These are phyloP conservation scores for Chlorodrepanis virens DNA, from an alignment of 2,113 vertebrate species.

Conservation along the genomic window DNA sequence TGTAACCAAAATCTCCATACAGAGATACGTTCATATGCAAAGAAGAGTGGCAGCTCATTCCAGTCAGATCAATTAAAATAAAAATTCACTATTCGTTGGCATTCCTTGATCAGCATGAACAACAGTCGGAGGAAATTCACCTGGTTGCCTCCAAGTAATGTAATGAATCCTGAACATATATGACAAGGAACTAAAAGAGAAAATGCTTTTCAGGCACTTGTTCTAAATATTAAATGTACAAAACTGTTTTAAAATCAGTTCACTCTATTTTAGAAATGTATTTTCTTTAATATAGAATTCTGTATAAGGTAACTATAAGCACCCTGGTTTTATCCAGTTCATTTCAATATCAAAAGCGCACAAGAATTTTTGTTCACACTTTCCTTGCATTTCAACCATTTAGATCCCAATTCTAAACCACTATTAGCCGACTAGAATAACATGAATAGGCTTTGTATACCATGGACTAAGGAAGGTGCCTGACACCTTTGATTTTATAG, in stretches of 20 bases:
- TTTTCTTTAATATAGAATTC: not conserved
- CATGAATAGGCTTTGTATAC: not conserved
- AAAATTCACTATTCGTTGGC: slow-evolving; percentile 28
- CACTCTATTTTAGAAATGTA: not conserved
- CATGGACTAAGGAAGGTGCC: not conserved
- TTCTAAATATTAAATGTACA: slow-evolving; percentile 48
- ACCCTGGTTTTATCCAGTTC: not conserved
- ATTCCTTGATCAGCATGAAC: slow-evolving; percentile 56
- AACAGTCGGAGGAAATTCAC: slow-evolving; percentile 53
- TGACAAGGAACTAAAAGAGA: slow-evolving; percentile 48
- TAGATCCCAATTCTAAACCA: not conserved
- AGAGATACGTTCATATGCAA: slow-evolving; percentile 20
- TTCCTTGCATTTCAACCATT: not conserved
- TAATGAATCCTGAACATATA: slow-evolving; percentile 36
- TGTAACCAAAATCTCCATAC: slow-evolving; percentile 25
- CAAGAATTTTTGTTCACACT: not conserved
- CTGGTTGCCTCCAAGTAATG: slow-evolving; percentile 32
- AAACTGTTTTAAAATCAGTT: slow-evolving; percentile 24
- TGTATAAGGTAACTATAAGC: not conserved
- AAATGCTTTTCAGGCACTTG: slow-evolving; percentile 34
- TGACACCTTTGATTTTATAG: not conserved
- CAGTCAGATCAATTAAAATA: slow-evolving; percentile 65
- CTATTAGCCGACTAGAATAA: not conserved
- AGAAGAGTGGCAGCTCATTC: slow-evolving; percentile 44
- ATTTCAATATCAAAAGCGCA: slow-evolving; percentile 25